A percentile compares a stretch with the other conserved stretches of the same genome.
These are phyloP conservation scores for Catharus ustulatus DNA, from an alignment of 2,797 vertebrate genomes.

Conservation along the genomic window DNA sequence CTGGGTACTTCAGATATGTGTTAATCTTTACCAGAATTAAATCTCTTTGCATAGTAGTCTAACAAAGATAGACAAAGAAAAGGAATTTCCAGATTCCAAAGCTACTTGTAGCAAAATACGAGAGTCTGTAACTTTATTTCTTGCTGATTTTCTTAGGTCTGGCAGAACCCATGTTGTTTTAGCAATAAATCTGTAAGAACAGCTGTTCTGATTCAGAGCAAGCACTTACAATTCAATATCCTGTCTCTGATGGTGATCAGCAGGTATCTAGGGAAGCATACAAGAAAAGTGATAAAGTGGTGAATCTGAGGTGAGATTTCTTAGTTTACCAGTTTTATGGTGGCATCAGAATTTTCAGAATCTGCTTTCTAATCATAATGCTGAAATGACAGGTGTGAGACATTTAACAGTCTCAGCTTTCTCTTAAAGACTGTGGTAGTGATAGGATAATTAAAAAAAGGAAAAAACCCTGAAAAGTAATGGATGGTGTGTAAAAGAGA, in stretches of 20 bases:
- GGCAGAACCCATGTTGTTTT: neutral
- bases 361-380: neutral
- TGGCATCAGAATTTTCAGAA: neutral
- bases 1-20: neutral
- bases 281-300: neutral
- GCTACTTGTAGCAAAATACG: neutral
- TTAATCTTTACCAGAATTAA: neutral
- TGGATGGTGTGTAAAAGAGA: neutral
- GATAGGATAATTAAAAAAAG: neutral
- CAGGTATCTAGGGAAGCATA: neutral
- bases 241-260: conserved; percentile 5
- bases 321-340: neutral
- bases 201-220: neutral
- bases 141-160: neutral
- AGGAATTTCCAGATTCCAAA: neutral
- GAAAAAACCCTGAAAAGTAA: neutral
- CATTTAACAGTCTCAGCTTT: neutral
- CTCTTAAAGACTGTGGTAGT: neutral
- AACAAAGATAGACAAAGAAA: neutral
- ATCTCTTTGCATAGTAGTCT: neutral
- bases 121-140: neutral
- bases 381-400: neutral
- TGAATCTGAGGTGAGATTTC: neutral
- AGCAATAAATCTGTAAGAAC: conserved; percentile 22
- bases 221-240: neutral